These are phyloP conservation scores for Amblyopsis rosae DNA, from an alignment of 2,113 vertebrate genomes.

Conservation along the genomic window DNA sequence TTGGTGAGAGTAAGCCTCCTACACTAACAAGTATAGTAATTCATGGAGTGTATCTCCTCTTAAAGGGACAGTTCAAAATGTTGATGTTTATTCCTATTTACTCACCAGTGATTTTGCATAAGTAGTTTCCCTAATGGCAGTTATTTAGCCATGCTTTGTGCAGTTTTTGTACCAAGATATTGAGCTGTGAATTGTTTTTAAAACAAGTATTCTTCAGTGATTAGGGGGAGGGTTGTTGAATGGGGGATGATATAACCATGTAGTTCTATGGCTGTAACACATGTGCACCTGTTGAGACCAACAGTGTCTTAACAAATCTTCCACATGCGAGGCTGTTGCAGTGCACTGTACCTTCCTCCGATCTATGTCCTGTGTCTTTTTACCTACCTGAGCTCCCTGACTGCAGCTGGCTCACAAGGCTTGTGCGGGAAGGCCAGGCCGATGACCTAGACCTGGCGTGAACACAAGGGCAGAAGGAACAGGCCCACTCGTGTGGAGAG, in stretches of 20 bases:
- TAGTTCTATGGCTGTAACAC: too few species aligned
- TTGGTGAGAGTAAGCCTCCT: slow-evolving; percentile 1
- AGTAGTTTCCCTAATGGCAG: too few species aligned
- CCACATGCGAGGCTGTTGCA: background rate
- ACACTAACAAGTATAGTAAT: background rate
- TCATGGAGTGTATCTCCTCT: slow-evolving; percentile 2
- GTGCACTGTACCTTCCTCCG: background rate
- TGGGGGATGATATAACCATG: too few species aligned
- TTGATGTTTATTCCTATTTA: too few species aligned
- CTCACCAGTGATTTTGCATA: too few species aligned
- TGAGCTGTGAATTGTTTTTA: too few species aligned
- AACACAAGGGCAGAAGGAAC: background rate
- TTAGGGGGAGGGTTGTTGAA: too few species aligned
- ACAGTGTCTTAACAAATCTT: too few species aligned
- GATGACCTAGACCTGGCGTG: background rate
- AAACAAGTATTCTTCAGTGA: too few species aligned
- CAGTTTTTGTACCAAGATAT: too few species aligned
- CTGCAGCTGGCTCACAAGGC: background rate
- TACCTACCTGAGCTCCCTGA: background rate
- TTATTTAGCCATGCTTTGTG: background rate
- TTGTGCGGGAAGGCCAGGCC: background rate
- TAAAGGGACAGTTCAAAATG: background rate
- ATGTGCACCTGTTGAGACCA: too few species aligned
- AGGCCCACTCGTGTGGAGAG: background rate
- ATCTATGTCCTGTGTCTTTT: background rate